Evolutionary conservation across 2,797 vertebrate genomes (phyloP), one percentile per base, ranked within the genome.

Genomic region (Podarcis lilfordi): DNA sequence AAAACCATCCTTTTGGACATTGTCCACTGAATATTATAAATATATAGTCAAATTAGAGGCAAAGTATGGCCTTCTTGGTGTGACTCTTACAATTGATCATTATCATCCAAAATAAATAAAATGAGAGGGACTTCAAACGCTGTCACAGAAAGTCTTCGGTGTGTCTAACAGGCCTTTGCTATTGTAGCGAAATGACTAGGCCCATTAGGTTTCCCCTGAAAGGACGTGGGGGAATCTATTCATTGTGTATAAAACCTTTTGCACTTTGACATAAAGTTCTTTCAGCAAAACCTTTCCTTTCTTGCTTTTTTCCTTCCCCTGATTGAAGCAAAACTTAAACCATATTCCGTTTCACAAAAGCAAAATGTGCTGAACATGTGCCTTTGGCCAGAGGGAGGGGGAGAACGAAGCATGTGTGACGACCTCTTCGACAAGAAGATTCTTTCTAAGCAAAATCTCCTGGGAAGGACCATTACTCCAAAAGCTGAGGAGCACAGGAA

Each of bases 351-450:
- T 97, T 97, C 96, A 96, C 93, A 95, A 96, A 96, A 96, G 93
- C 91, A 1, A 96, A 97, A 97, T 97, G 95, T 97, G 97, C 96
- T 95, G 96, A 96, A 95, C 97, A 97, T 97, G 96, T 98, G 97
- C 94, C 96, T 97, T 96, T 94, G 92, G 29, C 71, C 1, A 23
- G n/a, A 19, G 3, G 37, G 6, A 6, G 37, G 59, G 37, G 3
- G 35, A 4, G 8, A 19, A 59, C 3, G 93, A 97, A 96, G 95
- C 96, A 95, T 96, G 95, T 97, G 96, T 93, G 95, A 93, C 91
- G 89, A 95, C 92, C 55, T 96, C 81, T 85, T 92, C 89, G 87
- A 95, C 95, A 95, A 95, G 97, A 96, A 96, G 95, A 96, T 93
- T 93, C 93, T 96, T 96, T 96, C 93, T 95, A 89, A 91, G 90